These are phyloP conservation scores for Lucilia cuprina DNA, from an alignment of 1,140 invertebrate species.

Conservation along the genomic window DNA sequence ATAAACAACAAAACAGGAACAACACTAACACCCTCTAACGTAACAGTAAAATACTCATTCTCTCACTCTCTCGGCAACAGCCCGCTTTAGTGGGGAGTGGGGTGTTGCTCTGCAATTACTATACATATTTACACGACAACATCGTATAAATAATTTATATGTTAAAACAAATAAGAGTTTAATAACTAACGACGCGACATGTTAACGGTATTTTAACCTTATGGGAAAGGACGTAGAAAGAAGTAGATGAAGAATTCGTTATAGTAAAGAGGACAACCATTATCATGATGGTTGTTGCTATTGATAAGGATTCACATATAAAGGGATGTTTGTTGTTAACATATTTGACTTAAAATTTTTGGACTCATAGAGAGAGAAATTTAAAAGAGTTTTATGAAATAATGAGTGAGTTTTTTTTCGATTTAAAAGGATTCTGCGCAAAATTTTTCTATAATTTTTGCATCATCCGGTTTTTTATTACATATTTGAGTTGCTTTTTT, in stretches of 20 bases:
- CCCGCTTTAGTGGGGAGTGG: too few relatives aligned
- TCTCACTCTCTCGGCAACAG: neutral
- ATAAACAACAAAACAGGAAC: neutral
- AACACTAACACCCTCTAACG: neutral
- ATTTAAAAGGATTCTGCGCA: neutral
- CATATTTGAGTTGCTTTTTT: neutral
- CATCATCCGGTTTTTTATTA: neutral
- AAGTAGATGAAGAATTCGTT: neutral
- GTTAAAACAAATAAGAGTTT: constrained; percentile 35
- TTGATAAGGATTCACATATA: too few relatives aligned
- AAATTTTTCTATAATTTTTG: too few relatives aligned
- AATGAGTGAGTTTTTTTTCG: neutral
- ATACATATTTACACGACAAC: neutral
- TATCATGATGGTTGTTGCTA: neutral
- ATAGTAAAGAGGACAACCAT: neutral
- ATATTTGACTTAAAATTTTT: neutral
- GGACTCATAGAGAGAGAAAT: neutral
- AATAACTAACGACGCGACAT: constrained; percentile 33
- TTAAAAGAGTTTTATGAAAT: neutral
- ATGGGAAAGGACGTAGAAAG: neutral
- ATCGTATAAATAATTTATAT: constrained; percentile 31
- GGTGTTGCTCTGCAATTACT: neutral
- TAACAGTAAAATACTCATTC: neutral
- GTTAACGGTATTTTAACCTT: constrained; percentile 24
- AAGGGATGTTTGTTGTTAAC: too few relatives aligned